phyloP scores from a whole-genome alignment of 2,113 vertebrate genomes.

The Laticauda colubrina region DNA sequence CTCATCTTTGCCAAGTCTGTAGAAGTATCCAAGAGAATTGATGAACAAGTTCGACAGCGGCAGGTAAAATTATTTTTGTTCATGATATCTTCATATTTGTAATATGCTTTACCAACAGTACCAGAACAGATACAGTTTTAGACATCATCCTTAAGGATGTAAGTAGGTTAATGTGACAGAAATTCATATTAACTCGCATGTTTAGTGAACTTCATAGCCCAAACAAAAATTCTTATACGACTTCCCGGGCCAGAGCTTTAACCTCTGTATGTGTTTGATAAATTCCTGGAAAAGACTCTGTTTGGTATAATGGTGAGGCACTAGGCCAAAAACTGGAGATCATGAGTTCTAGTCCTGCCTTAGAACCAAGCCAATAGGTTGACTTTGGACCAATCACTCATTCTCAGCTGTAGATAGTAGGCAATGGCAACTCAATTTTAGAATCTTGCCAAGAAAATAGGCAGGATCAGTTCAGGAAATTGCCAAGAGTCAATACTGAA shows the following conservation, averaged over 20 bases:
- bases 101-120: neutral
- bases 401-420: neutral
- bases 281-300: neutral
- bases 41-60: constrained; percentile 89
- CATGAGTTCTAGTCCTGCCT: neutral
- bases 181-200: too few relatives aligned
- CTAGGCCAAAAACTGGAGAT: neutral
- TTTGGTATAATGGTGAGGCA: neutral
- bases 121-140: neutral
- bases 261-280: neutral
- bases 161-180: neutral
- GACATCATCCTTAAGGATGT: neutral
- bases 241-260: neutral
- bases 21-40: constrained; percentile 86
- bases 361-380: neutral
- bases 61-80: constrained; percentile 74
- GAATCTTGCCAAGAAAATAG: neutral
- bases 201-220: too few relatives aligned
- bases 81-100: neutral
- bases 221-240: neutral
- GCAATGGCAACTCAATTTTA: neutral
- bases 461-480: neutral
- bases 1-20: constrained; percentile 90
- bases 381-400: neutral
- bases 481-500: neutral